phyloP scores from a whole-genome alignment of 2,888 invertebrate species.

The Hyppa rectilinea region DNA sequence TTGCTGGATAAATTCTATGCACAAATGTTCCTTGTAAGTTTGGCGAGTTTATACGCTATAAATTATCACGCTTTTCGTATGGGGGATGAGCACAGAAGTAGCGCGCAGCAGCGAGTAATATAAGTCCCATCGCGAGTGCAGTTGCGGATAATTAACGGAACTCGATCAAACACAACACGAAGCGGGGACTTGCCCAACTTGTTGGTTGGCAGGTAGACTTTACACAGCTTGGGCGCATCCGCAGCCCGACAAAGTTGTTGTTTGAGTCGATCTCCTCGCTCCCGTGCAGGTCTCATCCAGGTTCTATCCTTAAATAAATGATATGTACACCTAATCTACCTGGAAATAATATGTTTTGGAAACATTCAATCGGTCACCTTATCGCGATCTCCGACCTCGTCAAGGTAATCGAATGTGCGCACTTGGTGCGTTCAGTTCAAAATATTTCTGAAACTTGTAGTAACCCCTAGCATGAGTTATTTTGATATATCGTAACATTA shows the following conservation, averaged over 20 bases:
- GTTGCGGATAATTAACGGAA: too few relatives aligned
- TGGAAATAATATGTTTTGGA: slow-evolving; percentile 2
- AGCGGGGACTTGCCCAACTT: not conserved
- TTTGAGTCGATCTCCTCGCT: not conserved
- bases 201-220: not conserved
- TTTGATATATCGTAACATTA: not conserved
- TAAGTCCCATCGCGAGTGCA: too few relatives aligned
- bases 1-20: too few relatives aligned
- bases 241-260: not conserved
- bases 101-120: too few relatives aligned
- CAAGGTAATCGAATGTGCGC: not conserved
- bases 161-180: too few relatives aligned
- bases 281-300: not conserved
- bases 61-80: too few relatives aligned
- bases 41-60: too few relatives aligned
- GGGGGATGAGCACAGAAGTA: too few relatives aligned
- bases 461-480: not conserved
- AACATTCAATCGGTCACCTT: not conserved
- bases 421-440: not conserved
- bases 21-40: too few relatives aligned
- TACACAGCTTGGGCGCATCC: not conserved
- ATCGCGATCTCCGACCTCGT: slow-evolving; percentile 8
- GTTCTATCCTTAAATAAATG: not conserved
- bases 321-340: not conserved
- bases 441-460: not conserved